These are phyloP conservation scores for Siniperca scherzeri DNA, from an alignment of 2,797 vertebrate species.

Conservation along the genomic window DNA sequence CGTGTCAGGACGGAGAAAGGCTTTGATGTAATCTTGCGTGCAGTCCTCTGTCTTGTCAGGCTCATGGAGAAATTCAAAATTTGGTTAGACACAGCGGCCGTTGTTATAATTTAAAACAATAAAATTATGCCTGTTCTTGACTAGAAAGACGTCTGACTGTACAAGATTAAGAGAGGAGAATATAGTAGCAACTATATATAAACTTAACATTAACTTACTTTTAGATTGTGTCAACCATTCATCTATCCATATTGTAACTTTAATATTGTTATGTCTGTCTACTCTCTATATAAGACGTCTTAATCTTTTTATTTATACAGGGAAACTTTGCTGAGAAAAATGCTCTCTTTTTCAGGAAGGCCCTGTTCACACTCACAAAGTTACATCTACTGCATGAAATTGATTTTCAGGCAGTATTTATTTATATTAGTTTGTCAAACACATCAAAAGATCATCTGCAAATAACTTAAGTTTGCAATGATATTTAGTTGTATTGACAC, in stretches of 20 bases:
- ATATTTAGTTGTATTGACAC: not conserved
- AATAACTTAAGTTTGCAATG: not conserved
- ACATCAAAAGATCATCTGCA: not conserved
- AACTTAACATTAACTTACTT: not conserved
- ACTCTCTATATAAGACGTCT: not conserved
- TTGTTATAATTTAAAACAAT: slow-evolving; percentile 23
- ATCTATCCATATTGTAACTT: not conserved
- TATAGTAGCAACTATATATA: not conserved
- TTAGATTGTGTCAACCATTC: not conserved
- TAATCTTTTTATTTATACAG: not conserved
- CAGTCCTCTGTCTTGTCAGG: slow-evolving; percentile 3
- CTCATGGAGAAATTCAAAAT: slow-evolving; percentile 49
- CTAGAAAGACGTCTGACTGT: not conserved
- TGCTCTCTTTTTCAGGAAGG: not conserved
- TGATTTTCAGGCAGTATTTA: too few relatives aligned
- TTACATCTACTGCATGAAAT: too few relatives aligned
- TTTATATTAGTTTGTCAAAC: too few relatives aligned
- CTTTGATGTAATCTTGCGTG: slow-evolving; percentile 24
- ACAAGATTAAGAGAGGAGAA: not conserved
- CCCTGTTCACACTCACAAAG: not conserved
- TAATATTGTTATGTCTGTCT: not conserved
- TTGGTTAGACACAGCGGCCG: slow-evolving; percentile 7
- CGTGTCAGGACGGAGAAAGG: not conserved
- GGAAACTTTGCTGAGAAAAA: not conserved
- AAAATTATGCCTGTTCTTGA: not conserved